Evolutionary conservation across 2,888 invertebrate species (phyloP), one percentile per base, ranked within the genome.

Genomic region (Pristionchus arcanus): DNA sequence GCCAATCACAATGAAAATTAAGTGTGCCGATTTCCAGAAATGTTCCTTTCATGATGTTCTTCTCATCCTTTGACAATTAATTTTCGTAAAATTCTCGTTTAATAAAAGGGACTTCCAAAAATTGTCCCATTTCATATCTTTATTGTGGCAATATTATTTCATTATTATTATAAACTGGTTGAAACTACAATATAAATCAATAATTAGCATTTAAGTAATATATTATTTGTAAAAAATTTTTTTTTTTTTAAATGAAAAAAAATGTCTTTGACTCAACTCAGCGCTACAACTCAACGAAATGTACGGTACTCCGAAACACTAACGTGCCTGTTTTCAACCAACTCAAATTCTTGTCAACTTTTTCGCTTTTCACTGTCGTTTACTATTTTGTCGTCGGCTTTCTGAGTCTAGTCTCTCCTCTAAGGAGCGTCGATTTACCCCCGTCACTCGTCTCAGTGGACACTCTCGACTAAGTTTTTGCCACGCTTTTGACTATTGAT

Each of bases 401-500:
- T 25, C 74, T 42, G 31, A n/a, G 21, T 53, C 83, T 7, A 49
- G 28, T 83, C 83, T 31, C 55, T 31, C 53, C 49, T 55, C 55
- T 83, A 21, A 83, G 28, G 83, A n/a, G 49, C 53, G 49, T 55
- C 83, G 28, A 49, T 83, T 83, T 83, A 28, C 53, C 15, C 49
- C 28, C 49, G 53, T 55, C 55, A 16, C 55, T 81, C 81, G 34
- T 37, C 81, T 42, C 81, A 49, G 81, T 77, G 42, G 74, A 53
- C 81, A 42, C 71, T 34, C 71, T 71, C 71, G 71, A 71, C 71
- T 31, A 42, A 81, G n/a, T 81, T 81, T 42, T 81, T 53, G 25
- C 49, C 81, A 81, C 84, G 83, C 59, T 55, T 85, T 34, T 85
- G 84, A 21, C 55, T 85, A 85, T 85, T 85, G 84, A 85, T 85